Base-by-base conservation (phyloP, 1,140 invertebrate genomes). In the Coptotermes formosanus region DNA sequence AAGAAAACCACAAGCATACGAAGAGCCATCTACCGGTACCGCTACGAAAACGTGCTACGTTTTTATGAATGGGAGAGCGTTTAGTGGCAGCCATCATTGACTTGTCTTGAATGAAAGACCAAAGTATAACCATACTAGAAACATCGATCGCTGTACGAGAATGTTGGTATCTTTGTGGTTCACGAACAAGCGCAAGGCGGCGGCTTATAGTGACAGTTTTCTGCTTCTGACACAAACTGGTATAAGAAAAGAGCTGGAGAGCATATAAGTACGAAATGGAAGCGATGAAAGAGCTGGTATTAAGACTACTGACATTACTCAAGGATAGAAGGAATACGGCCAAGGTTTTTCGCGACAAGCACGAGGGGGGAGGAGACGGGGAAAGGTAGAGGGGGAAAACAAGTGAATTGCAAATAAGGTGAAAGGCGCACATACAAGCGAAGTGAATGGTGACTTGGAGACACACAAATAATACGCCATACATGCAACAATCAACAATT, bases 11-110 rank as follows among this genome's bases (percentile, higher is more conserved):
- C 59, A 64, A 21, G n/a, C 64, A 23, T 59, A 38, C 19, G 25
- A 8, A 75, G 64, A 48, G 86, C 86, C 82, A 83, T 83, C 86
- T 83, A 82, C 69, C 86, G 82, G 86, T 82, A 45, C 45, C 59
- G 44, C 52, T 82, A 83, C 30, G 38, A 21, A 83, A 83, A 86
- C 82, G 75, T 21, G 30, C 25, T 86, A 86, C 86, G 86, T 86
- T 86, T 86, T 86, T 86, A 86, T 86, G 86, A 86, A 86, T 86
- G 86, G 86, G 82, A 59, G 82, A 83, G 25, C 44, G 45, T 75
- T 75, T 81, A 52, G 44, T 44, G 85, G 85, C 85, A 85, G 85
- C 85, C 85, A 85, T 85, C 85, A 85, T 81, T 85, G 75, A 85
- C 85, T 85, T 85, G 75, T 75, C 45, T 48, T 85, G 85, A 85